Evolutionary conservation across 2,888 invertebrate genomes (phyloP), one percentile per base, ranked within the genome.

Genomic region (Byasa hedistus): DNA sequence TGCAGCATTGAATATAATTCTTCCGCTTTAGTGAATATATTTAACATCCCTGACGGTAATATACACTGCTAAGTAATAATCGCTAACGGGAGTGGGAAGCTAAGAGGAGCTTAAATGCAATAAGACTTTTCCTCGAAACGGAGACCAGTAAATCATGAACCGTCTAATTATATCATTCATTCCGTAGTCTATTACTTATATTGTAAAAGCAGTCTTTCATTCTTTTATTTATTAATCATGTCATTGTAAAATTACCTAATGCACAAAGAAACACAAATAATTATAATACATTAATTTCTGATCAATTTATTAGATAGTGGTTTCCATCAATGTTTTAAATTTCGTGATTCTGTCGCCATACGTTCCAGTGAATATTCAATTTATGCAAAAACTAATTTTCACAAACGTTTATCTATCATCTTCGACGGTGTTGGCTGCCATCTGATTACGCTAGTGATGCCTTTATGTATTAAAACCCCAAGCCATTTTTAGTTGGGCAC

Each of bases 401-500:
- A 44, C 44, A 15, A 44, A 44, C 19, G 17, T 17, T 15, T 17
- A 44, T 19, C 44, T 44, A 44, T 4, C 44, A 19, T 44, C 44
- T 1, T 44, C 17, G 15, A 17, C 44, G 44, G 44, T 44, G 12
- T 44, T 15, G 15, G 19, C 27, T 56, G 22, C 3, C 7, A 17
- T 22, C 19, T 56, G 23, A 56, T 27, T 3, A 24, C 24, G 48
- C 44, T 48, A 24, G 17, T 22, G 36, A 22, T 22, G 10, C 21
- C 19, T 36, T 8, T 51, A 24, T 65, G 61, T 39, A 52, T 23
- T 39, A 39, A 32, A 17, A 22, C 17, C 57, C 61, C n/a, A 27
- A 44, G 58, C 66, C 54, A n/a, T 52, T 32, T 17, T 39, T 52
- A 54, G 56, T 19, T 57, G n/a, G 23, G 32, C 59, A 58, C 51